Evolutionary conservation across 2,888 invertebrate genomes (phyloP), one percentile per base, ranked within the genome.

Genomic region (Andrena praecox): DNA sequence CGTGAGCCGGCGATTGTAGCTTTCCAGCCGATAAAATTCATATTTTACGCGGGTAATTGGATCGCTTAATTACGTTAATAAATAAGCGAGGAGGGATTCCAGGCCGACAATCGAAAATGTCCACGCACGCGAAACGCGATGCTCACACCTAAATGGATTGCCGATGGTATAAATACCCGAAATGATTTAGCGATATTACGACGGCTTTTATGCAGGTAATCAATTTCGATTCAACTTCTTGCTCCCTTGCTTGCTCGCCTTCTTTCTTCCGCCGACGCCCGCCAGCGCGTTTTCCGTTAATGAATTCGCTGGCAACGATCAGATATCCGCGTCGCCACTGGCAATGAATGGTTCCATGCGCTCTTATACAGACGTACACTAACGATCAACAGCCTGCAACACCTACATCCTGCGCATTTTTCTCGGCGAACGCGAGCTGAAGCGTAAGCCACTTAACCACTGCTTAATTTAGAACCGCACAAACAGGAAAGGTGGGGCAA

Each of bases 301-400:
- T 89, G 89, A 88, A 88, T 87, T 82, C 80, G 79, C 80, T 59
- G 76, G 76, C 82, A 77, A 81, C 87, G 84, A 87, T 87, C 82
- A 80, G 85, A 86, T 81, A 71, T 66, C 60, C 54, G 16, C 66
- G 77, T 83, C 71, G 54, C 64, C 78, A 70, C 62, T 66, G 77
- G 82, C 73, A 64, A 75, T 66, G 69, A 69, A 68, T 75, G 78
- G 69, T 72, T 72, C 35, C 62, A 20, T 27, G 60, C 33, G 33
- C 59, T 52, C 68, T 6, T 52, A 24, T 27, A 29, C 35, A 16
- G 35, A 27, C 8, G 8, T 27, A 63, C 48, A 20, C 24, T 3
- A 5, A 74, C 60, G 16, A 66, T 35, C 16, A 24, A 69, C n/a
- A 42, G 24, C 56, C 35, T 54, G 24, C 35, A 24, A 56, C 56